Conservation (phyloP, 2,113 vertebrate species). For the Pampusana beccarii region DNA sequence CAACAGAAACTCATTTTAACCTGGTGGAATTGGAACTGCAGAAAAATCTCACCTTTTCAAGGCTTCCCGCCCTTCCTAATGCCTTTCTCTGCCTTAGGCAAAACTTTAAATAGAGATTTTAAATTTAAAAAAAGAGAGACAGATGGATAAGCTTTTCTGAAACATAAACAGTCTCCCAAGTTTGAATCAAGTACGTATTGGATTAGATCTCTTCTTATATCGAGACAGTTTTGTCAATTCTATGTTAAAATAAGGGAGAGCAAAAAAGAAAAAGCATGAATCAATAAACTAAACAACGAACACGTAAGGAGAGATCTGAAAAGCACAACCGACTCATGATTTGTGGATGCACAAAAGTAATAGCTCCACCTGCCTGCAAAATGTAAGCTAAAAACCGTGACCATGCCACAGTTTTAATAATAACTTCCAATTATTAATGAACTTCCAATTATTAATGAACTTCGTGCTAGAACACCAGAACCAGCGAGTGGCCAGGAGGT, state of each 20-base stretch:
- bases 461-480: background rate
- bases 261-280: background rate
- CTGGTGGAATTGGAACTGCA: background rate
- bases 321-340: background rate
- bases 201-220: background rate
- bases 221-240: background rate
- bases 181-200: background rate
- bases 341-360: background rate
- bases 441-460: background rate
- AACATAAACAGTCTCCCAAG: background rate
- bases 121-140: background rate
- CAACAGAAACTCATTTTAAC: background rate
- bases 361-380: background rate
- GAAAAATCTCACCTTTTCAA: background rate
- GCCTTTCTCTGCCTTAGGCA: background rate
- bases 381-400: background rate
- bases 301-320: background rate
- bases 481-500: rapidly evolving
- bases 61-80: background rate
- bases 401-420: background rate
- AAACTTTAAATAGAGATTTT: background rate
- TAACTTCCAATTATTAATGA: background rate
- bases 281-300: background rate
- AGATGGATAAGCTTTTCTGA: background rate
- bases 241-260: background rate